These are phyloP conservation scores for Ciona savignyi DNA, from an alignment of 23 tunicate species.

Conservation along the genomic window DNA sequence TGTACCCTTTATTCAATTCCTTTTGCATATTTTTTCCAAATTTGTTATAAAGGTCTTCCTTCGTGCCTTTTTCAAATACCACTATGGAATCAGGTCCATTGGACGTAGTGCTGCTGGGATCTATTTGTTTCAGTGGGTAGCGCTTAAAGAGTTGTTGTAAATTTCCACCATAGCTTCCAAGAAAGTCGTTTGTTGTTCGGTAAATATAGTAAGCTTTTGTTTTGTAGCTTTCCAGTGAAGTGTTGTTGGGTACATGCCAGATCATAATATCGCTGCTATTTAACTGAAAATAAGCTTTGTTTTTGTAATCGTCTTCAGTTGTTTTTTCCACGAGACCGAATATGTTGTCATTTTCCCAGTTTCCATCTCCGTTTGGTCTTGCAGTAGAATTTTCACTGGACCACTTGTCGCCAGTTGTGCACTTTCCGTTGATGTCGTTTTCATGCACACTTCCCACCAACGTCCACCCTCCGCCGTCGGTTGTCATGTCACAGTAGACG, in stretches of 20 bases:
- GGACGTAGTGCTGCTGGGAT: slow-evolving; percentile 1
- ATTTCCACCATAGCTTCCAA: slow-evolving; percentile 32
- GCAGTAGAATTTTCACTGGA: slow-evolving; percentile 30
- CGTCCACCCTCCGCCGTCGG: slow-evolving; percentile 82
- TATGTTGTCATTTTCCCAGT: slow-evolving; percentile 40
- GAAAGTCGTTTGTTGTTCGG: slow-evolving; percentile 28
- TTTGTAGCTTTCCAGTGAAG: slow-evolving; percentile 21
- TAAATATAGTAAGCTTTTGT: slow-evolving; percentile 26
- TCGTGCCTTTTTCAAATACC: slow-evolving; percentile 36
- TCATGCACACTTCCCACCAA: slow-evolving; percentile 81
- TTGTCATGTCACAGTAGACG: slow-evolving; percentile 70
- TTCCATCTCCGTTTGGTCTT: slow-evolving; percentile 28
- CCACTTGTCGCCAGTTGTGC: slow-evolving; percentile 80
- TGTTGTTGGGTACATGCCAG: slow-evolving; percentile 90
- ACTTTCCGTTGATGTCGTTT: slow-evolving; percentile 63
- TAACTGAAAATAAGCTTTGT: slow-evolving; percentile 47
- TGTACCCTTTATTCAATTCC: slow-evolving; percentile 27
- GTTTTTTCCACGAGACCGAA: slow-evolving; percentile 46
- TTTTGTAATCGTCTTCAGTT: slow-evolving; percentile 73
- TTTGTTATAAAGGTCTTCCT: background rate
- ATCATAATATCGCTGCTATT: slow-evolving; percentile 67
- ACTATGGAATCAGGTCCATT: slow-evolving; percentile 50
- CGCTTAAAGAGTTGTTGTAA: slow-evolving; percentile 21
- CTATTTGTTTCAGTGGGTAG: slow-evolving; percentile 29
- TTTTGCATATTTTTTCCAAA: slow-evolving; percentile 15